A percentile compares a stretch with the other conserved stretches of the same genome.
Evolutionary conservation across 2,113 vertebrate species (phyloP).

Genomic region (Grantiella picta): DNA sequence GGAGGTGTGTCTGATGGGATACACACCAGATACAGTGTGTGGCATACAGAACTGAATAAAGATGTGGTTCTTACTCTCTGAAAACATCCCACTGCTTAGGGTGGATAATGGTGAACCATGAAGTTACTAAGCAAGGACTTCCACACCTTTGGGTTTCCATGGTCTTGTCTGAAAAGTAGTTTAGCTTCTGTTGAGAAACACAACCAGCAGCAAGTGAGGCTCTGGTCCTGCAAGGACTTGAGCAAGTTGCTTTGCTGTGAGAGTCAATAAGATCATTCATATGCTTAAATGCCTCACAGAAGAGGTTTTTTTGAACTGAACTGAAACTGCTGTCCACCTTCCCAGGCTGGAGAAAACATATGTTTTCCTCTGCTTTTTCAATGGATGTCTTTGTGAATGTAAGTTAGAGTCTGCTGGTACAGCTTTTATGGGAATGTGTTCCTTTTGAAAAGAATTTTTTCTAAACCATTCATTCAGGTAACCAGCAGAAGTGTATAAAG

Average conservation of each 20-base stretch:
- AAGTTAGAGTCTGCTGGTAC: not conserved
- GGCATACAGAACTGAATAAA: not conserved
- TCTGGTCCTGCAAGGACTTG: not conserved
- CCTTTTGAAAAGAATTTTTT: not conserved
- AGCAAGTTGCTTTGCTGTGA: not conserved
- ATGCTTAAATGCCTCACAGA: not conserved
- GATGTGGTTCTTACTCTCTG: not conserved
- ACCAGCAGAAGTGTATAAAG: not conserved
- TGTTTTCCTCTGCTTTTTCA: not conserved
- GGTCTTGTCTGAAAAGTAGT: not conserved
- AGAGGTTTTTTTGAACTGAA: not conserved
- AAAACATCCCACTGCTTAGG: rapidly evolving
- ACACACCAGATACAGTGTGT: rapidly evolving
- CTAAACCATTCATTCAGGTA: not conserved
- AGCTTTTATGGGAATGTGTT: not conserved
- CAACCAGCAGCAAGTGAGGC: not conserved
- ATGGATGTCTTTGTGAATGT: not conserved
- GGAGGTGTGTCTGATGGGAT: not conserved
- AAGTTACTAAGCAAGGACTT: not conserved
- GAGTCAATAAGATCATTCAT: not conserved
- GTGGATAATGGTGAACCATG: not conserved
- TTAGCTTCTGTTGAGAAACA: not conserved
- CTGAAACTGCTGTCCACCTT: not conserved
- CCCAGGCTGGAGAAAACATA: not conserved
- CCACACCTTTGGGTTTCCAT: not conserved